phyloP scores from a whole-genome alignment of 1,140 invertebrate species.

The Belonocnema kinseyi region DNA sequence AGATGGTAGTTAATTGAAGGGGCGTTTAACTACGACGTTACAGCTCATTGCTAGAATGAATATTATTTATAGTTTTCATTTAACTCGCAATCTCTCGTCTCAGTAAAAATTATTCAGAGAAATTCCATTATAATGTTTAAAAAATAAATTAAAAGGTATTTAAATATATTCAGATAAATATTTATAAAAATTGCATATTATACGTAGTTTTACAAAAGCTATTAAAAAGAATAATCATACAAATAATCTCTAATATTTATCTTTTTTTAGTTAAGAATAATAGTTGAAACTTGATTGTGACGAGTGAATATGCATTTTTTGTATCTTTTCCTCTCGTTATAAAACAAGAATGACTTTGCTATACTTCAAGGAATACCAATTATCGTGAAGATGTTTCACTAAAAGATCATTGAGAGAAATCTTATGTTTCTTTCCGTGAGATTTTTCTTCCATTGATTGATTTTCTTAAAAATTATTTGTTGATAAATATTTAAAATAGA shows the following conservation, averaged over 20 bases:
- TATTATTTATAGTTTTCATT: conserved; percentile 27
- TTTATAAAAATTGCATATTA: too few species aligned
- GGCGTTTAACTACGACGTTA: conserved; percentile 29
- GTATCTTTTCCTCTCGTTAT: not conserved
- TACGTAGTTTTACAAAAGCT: too few species aligned
- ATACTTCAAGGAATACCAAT: conserved; percentile 8
- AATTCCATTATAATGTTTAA: too few species aligned
- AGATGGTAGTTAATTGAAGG: conserved; percentile 28
- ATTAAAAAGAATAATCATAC: too few species aligned
- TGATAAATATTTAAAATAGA: too few species aligned
- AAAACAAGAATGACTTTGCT: conserved; percentile 5
- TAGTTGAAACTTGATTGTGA: not conserved
- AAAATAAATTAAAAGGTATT: too few species aligned
- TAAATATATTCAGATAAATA: too few species aligned
- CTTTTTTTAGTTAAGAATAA: too few species aligned
- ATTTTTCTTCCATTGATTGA: not conserved
- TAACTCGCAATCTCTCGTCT: not conserved
- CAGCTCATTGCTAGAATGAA: conserved; percentile 22
- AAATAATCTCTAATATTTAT: too few species aligned
- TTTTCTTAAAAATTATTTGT: too few species aligned
- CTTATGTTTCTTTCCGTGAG: not conserved
- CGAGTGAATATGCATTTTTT: not conserved
- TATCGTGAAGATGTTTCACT: conserved; percentile 4
- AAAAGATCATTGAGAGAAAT: conserved; percentile 19
- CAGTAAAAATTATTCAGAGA: not conserved